phyloP scores from a whole-genome alignment of 2,797 vertebrate genomes.

The Spinibarbus caldwelli region DNA sequence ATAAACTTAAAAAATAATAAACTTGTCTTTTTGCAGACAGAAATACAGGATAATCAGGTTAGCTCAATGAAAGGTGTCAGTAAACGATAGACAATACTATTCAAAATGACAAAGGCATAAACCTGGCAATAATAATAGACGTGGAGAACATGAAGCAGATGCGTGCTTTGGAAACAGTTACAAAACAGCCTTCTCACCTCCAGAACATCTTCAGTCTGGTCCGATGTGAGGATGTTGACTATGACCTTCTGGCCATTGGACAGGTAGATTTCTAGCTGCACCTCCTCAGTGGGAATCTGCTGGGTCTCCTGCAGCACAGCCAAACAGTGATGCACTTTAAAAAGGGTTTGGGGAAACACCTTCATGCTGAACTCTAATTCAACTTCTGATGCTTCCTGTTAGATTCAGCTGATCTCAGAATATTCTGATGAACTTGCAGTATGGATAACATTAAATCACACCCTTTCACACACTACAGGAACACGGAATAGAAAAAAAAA shows the following conservation, averaged over 20 bases:
- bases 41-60: neutral
- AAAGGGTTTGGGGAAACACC: neutral
- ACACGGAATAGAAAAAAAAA: neutral
- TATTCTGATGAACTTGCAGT: conserved; percentile 8
- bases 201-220: conserved; percentile 96
- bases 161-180: neutral
- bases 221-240: conserved; percentile 90
- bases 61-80: neutral
- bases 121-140: neutral
- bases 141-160: neutral
- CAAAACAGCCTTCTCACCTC: conserved; percentile 80
- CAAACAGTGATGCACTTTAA: conserved; percentile 13
- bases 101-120: neutral
- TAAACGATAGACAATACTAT: neutral
- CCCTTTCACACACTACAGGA: neutral
- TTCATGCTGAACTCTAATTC: neutral
- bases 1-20: too few relatives aligned
- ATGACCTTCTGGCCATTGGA: conserved; percentile 94
- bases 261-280: conserved; percentile 90
- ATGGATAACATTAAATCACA: neutral
- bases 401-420: conserved; percentile 11
- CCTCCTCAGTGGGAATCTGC: conserved; percentile 97
- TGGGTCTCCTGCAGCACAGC: conserved; percentile 89
- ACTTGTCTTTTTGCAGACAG: neutral
- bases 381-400: conserved; percentile 11